Conservation (phyloP, 1,140 invertebrate species). For the Neodiprion pinetum region DNA sequence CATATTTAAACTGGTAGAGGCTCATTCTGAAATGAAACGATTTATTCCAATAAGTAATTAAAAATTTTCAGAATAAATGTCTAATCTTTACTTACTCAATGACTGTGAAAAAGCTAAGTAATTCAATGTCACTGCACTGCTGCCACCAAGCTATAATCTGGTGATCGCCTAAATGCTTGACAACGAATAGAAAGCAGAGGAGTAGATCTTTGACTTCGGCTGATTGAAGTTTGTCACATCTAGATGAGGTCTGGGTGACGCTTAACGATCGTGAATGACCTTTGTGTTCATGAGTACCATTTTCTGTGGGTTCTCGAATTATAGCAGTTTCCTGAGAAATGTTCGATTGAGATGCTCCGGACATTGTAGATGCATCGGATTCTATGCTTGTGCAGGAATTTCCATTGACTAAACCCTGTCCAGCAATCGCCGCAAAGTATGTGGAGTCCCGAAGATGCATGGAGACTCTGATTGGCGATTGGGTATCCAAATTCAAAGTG, state of each 20-base stretch:
- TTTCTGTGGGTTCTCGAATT: conserved; percentile 55
- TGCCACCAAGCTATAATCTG: conserved; percentile 91
- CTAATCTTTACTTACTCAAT: conserved; percentile 74
- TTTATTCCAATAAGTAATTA: conserved; percentile 14
- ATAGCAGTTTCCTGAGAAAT: conserved; percentile 71
- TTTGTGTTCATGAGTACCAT: conserved; percentile 40
- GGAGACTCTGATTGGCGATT: conserved; percentile 66
- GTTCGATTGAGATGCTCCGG: conserved; percentile 67
- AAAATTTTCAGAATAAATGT: conserved; percentile 41
- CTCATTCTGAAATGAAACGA: conserved; percentile 70
- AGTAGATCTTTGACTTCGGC: conserved; percentile 87
- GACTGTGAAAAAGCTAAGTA: conserved; percentile 81
- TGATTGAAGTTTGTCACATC: conserved; percentile 77
- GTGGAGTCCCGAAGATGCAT: conserved; percentile 74
- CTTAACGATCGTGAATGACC: conserved; percentile 64
- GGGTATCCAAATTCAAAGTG: conserved; percentile 65
- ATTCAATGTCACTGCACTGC: conserved; percentile 77
- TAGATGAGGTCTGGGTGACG: conserved; percentile 63
- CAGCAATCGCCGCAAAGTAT: conserved; percentile 81
- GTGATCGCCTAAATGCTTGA: conserved; percentile 89
- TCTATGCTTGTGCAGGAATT: conserved; percentile 68
- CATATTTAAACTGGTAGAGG: conserved; percentile 87
- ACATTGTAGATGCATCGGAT: conserved; percentile 67
- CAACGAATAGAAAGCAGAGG: conserved; percentile 88
- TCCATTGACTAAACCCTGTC: conserved; percentile 68